Evolutionary conservation across 2,888 invertebrate species (phyloP), one percentile per base, ranked within the genome.

Genomic region (Stenichneumon culpator): DNA sequence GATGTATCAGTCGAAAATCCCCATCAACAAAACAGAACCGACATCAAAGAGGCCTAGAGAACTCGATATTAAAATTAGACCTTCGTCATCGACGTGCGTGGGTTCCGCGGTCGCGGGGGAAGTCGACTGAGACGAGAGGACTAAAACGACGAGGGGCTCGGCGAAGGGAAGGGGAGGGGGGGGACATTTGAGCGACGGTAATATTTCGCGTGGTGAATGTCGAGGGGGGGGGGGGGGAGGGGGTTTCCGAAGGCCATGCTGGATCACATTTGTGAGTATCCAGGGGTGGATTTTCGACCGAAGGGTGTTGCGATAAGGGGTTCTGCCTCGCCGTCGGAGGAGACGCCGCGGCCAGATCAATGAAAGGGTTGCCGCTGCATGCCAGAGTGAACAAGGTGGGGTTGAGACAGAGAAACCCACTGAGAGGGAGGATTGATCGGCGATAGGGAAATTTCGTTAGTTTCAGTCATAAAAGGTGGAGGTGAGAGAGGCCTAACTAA

Each of bases 361-460:
- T 92, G 91, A 87, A 93, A 92, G 92, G 93, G 92, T 90, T 92
- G 87, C 75, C 52, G 47, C 65, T 65, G 65, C 32, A 44, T 36
- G 74, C 67, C 88, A 87, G 87, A 86, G 88, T 84, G 81, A 87
- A 63, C 47, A 19, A 54, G 67, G 60, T 50, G 57, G 28, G 60
- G 22, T 39, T 16, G 39, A 57, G 32, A 22, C 47, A 19, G 79
- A 78, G 22, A 70, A 72, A 72, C 73, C 36, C 47, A 57, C 22
- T 25, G 75, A 57, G 57, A 25, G 70, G 39, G 77, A 88, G 92
- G 91, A 93, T 92, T 92, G 93, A 93, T 93, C 93, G 92, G 87
- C 91, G 92, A 93, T 93, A 93, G 93, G 92, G 92, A 93, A 93
- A 93, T 57, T 93, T 92, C 90, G 92, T 93, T 93, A 93, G 92